Evolutionary conservation across 2,888 invertebrate species (phyloP).

Genomic region (Stenichneumon culpator): DNA sequence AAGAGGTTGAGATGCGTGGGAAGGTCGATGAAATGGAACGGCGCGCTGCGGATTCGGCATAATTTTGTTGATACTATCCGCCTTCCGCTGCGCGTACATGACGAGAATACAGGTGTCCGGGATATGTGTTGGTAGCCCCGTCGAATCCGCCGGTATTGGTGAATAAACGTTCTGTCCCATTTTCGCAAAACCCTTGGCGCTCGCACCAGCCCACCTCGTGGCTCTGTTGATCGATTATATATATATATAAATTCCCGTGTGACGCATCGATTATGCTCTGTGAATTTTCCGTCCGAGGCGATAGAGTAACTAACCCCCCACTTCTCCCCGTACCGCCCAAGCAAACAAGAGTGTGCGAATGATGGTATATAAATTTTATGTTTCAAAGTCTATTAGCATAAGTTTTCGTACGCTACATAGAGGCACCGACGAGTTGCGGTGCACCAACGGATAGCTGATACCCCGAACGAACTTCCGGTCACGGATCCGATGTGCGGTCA

Average conservation of each 20-base stretch:
- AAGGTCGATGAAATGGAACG: conserved; percentile 33
- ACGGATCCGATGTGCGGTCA: conserved; percentile 75
- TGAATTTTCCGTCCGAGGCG: neutral
- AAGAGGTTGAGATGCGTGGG: conserved; percentile 3
- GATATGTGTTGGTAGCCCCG: neutral
- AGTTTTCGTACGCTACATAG: conserved; percentile 25
- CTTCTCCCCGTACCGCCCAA: conserved; percentile 1
- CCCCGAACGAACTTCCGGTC: conserved; percentile 65
- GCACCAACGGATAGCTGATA: conserved; percentile 66
- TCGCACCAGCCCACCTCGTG: neutral
- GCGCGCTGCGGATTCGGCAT: conserved; percentile 43
- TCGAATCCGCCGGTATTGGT: neutral
- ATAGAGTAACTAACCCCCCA: neutral
- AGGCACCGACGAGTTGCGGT: conserved; percentile 21
- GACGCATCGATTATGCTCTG: conserved; percentile 43
- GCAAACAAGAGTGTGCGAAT: conserved; percentile 21
- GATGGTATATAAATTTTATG: conserved; percentile 38
- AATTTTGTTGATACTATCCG: conserved; percentile 51
- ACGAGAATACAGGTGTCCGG: conserved; percentile 7
- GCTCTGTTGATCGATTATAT: too few species aligned
- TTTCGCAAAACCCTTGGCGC: neutral
- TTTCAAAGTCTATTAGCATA: conserved; percentile 39
- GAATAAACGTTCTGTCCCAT: neutral
- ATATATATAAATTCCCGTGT: conserved; percentile 7
- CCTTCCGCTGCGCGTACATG: neutral